phyloP scores from a whole-genome alignment of 2,113 vertebrate species.

The Clupea harengus region DNA sequence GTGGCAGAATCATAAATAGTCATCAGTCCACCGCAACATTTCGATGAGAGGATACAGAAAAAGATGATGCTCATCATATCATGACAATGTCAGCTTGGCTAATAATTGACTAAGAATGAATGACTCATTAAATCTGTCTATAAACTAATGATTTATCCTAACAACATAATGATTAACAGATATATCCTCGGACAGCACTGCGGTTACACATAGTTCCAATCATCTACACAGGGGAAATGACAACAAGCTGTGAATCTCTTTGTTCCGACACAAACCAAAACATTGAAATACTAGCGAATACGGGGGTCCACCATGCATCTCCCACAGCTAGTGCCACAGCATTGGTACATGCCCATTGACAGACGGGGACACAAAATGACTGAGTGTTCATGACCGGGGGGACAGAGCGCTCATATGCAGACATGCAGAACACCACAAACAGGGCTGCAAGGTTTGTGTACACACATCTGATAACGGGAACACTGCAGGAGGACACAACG shows the following conservation, averaged over 20 bases:
- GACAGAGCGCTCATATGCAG: background rate
- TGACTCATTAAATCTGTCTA: background rate
- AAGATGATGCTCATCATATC: background rate
- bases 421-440: constrained; percentile 9
- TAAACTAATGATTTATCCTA: background rate
- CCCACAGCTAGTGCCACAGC: background rate
- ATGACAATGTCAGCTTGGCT: background rate
- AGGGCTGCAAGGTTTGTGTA: constrained; percentile 10
- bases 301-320: background rate
- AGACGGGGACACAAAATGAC: background rate
- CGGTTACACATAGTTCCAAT: background rate
- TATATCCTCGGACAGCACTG: background rate
- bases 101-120: background rate
- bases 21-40: background rate
- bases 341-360: background rate
- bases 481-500: background rate
- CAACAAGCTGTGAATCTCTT: background rate
- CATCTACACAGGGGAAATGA: background rate
- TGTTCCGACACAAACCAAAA: constrained; percentile 4
- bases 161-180: background rate
- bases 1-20: background rate
- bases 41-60: background rate
- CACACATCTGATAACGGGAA: constrained; percentile 4
- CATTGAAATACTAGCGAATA: background rate
- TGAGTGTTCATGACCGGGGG: background rate